Base-by-base conservation (phyloP, 2,888 invertebrate species). In the Conistra vaccinii region DNA sequence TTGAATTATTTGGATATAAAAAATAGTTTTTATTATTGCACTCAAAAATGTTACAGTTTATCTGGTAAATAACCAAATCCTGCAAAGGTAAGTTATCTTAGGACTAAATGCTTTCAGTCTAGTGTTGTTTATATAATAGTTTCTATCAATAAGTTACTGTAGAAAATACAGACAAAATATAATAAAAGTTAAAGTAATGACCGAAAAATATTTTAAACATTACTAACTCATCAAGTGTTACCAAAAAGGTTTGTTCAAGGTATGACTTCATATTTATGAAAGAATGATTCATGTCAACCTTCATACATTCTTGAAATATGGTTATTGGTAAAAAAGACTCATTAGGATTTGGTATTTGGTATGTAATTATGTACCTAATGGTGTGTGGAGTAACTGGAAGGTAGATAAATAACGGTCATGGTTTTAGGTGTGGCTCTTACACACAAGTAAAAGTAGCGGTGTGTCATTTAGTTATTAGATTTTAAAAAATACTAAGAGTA, bases 231-330 rank as follows among this genome's bases (percentile, higher is more conserved):
- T 63, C 45, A 67, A 76, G 35, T 69, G 73, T 65, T 73, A 79
- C 84, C 74, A 63, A 82, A 84, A 85, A 73, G 78, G 76, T 84
- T 73, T 87, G 70, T 77, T 80, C 77, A 71, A 83, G 67, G 65
- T 69, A 86, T 85, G 87, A 85, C 73, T 74, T 77, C 83, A 87
- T 81, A 77, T 66, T 66, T 86, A 83, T 61, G 66, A 85, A 72
- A 73, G 66, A 51, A 73, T 87, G 87, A 87, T 72, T 87, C 87
- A 87, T 66, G 17, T 10, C 62, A 80, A 67, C 86, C 78, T 85
- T 85, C 77, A 0, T 74, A 76, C 66, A 74, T 65, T 77, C 69
- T 81, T 81, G 55, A 75, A 80, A 78, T 78, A 83, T 80, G 39
- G 66, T 48, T 76, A 73, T 81, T 73, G 26, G 72, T 81, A 63